phyloP scores from a whole-genome alignment of 2,797 vertebrate species.

The Acanthurus tractus region DNA sequence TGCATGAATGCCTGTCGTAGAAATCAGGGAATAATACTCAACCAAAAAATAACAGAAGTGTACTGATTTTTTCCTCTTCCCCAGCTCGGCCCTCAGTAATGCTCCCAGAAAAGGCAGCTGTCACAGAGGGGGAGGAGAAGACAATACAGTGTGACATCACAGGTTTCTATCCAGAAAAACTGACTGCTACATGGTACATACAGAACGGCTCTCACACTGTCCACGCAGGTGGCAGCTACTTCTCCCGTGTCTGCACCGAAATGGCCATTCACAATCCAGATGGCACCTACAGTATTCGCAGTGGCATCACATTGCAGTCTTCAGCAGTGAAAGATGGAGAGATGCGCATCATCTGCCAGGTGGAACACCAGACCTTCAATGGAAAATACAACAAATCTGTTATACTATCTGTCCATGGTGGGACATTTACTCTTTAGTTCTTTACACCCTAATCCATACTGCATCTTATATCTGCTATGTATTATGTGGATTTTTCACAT shows the following conservation, averaged over 20 bases:
- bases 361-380: slow-evolving; percentile 69
- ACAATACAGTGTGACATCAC: slow-evolving; percentile 75
- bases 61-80: not conserved
- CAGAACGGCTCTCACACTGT: slow-evolving; percentile 37
- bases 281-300: slow-evolving; percentile 72
- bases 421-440: not conserved
- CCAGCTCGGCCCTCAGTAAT: slow-evolving; percentile 72
- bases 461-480: not conserved
- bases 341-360: slow-evolving; percentile 68
- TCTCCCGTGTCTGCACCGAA: slow-evolving; percentile 71
- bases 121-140: slow-evolving; percentile 70
- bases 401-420: slow-evolving; percentile 65
- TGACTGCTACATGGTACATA: slow-evolving; percentile 69
- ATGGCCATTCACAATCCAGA: slow-evolving; percentile 53
- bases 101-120: slow-evolving; percentile 57
- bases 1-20: not conserved
- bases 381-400: slow-evolving; percentile 52
- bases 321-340: slow-evolving; percentile 29
- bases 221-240: not conserved
- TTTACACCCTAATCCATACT: not conserved
- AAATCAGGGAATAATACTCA: not conserved
- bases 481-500: not conserved
- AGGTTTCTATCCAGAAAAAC: slow-evolving; percentile 75
- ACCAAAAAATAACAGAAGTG: not conserved
- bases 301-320: slow-evolving; percentile 66